These are phyloP conservation scores for Drosophila infuscata DNA, from an alignment of 2,888 invertebrate genomes.

Conservation along the genomic window DNA sequence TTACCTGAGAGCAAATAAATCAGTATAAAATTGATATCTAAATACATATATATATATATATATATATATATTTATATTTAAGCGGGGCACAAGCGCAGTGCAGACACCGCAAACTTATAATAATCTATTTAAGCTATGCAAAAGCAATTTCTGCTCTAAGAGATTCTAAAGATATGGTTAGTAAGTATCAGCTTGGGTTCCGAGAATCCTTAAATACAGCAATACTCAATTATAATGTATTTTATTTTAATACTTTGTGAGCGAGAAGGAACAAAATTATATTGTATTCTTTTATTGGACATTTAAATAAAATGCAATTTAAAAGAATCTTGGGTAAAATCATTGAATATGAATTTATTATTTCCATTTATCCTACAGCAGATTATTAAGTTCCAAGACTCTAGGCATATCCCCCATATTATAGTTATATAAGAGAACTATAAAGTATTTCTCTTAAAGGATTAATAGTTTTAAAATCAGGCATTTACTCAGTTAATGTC, in stretches of 20 bases:
- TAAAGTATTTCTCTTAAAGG: background rate
- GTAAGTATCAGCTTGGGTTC: background rate
- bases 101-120: no score
- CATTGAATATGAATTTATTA: background rate
- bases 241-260: background rate
- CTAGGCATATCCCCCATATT: background rate
- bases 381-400: background rate
- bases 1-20: constrained; percentile 4
- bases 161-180: background rate
- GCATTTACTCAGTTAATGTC: constrained; percentile 1
- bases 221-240: background rate
- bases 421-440: background rate
- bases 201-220: background rate
- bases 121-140: no score
- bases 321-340: background rate
- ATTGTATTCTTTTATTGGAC: no score
- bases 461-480: constrained; percentile 5
- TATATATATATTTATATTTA: no score
- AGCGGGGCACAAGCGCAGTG: no score
- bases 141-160: background rate
- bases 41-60: background rate
- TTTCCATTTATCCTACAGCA: background rate
- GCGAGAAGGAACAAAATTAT: no score
- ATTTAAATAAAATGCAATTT: background rate
- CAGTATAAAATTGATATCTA: background rate